Evolutionary conservation across 2,888 invertebrate species (phyloP).

Genomic region (Drosophila kuntzei): DNA sequence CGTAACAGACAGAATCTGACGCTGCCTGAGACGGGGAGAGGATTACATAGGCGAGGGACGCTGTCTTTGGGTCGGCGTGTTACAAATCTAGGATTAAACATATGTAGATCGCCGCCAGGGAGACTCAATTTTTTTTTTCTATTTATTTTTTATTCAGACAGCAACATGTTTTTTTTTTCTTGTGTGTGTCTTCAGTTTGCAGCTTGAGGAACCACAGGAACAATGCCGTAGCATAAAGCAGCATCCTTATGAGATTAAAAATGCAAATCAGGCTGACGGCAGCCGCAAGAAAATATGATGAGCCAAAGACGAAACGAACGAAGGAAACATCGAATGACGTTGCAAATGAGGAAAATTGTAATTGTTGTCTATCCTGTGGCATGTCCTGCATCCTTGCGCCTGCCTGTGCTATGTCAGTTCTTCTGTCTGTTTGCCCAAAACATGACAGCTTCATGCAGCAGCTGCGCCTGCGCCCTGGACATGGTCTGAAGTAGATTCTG

Average conservation of each 20-base stretch:
- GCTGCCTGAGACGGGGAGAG: conserved; percentile 30
- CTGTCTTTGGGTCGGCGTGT: conserved; percentile 54
- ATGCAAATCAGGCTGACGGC: conserved; percentile 80
- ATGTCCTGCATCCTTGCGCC: conserved; percentile 12
- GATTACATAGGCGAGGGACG: conserved; percentile 34
- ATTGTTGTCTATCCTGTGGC: conserved; percentile 58
- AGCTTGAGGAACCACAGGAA: conserved; percentile 74
- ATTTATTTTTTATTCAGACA: conserved; percentile 29
- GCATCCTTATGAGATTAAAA: conserved; percentile 84
- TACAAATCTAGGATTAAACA: conserved; percentile 76
- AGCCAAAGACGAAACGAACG: conserved; percentile 30
- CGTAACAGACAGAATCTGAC: conserved; percentile 46
- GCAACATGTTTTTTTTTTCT: conserved; percentile 43
- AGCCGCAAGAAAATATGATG: conserved; percentile 68
- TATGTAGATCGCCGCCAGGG: conserved; percentile 68
- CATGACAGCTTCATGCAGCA: conserved; percentile 80
- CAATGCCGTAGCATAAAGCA: conserved; percentile 65
- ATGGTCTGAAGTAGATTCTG: conserved; percentile 9
- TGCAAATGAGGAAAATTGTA: conserved; percentile 66
- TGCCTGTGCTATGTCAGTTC: conserved; percentile 21
- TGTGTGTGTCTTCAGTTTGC: conserved; percentile 39
- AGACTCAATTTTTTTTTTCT: conserved; percentile 35
- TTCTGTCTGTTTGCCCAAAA: conserved; percentile 67
- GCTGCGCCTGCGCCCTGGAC: conserved; percentile 51
- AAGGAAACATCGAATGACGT: conserved; percentile 56